Evolutionary conservation across 2,797 vertebrate genomes (phyloP).

Genomic region (Mionectes olivaceus): DNA sequence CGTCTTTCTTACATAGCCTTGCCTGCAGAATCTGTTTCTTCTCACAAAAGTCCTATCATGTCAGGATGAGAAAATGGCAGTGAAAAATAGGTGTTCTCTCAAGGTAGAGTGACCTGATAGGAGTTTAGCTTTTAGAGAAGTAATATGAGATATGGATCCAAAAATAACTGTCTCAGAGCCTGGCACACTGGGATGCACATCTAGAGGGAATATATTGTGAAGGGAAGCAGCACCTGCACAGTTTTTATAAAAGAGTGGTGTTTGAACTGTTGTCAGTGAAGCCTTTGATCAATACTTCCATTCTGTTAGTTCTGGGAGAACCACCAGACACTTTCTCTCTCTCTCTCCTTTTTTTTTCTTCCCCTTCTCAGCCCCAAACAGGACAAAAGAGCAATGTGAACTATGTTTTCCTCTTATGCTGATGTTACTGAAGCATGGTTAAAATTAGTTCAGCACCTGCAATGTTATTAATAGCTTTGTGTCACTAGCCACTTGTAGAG

Average conservation of each 20-base stretch:
- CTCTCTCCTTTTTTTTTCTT: fast-evolving
- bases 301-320: not conserved
- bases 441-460: constrained; percentile 35
- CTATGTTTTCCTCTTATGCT: not conserved
- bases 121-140: not conserved
- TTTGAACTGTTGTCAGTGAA: not conserved
- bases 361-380: fast-evolving
- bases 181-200: not conserved
- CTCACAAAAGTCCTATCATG: not conserved
- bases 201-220: not conserved
- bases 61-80: not conserved
- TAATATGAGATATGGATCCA: not conserved
- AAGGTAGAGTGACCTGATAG: not conserved
- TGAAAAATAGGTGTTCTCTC: not conserved
- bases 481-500: not conserved
- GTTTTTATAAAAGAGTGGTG: not conserved
- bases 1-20: not conserved
- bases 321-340: not conserved
- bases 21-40: not conserved
- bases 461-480: not conserved
- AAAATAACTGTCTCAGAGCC: not conserved
- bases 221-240: not conserved
- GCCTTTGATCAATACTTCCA: not conserved
- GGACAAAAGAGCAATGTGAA: not conserved
- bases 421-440: not conserved